Percentiles rank a stretch among this genome's conserved stretches.
Conservation (phyloP, 2,888 invertebrate genomes). For the Cataglyphis livida region DNA sequence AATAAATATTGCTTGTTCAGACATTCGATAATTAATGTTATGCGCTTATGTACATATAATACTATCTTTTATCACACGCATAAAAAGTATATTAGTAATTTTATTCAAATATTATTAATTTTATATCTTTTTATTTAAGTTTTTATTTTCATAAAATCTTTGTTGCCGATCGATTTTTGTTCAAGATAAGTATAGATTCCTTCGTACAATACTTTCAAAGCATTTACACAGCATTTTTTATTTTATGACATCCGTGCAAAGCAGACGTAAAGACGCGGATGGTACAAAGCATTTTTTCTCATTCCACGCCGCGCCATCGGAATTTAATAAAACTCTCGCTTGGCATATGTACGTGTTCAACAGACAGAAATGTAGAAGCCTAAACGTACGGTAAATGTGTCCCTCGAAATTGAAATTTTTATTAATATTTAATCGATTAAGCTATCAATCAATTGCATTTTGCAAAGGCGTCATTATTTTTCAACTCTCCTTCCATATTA, state of each 20-base stretch:
- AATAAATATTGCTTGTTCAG: not conserved
- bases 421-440: slow-evolving; percentile 61
- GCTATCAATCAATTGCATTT: slow-evolving; percentile 20
- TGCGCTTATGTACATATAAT: not conserved
- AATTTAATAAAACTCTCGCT: slow-evolving; percentile 78
- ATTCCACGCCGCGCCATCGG: slow-evolving; percentile 67
- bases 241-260: slow-evolving; percentile 61
- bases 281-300: slow-evolving; percentile 68
- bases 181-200: slow-evolving; percentile 47
- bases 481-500: not conserved
- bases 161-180: slow-evolving; percentile 22
- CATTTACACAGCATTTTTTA: slow-evolving; percentile 52
- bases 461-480: slow-evolving; percentile 14
- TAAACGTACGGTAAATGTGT: slow-evolving; percentile 47
- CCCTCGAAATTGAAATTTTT: slow-evolving; percentile 52
- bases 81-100: not conserved
- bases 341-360: slow-evolving; percentile 63
- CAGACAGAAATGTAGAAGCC: slow-evolving; percentile 61
- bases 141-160: slow-evolving; percentile 42
- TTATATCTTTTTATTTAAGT: not conserved
- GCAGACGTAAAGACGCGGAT: slow-evolving; percentile 62
- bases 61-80: not conserved
- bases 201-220: slow-evolving; percentile 58
- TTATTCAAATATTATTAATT: not conserved
- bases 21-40: not conserved